Evolutionary conservation across 2,888 invertebrate species (phyloP).

Genomic region (Congeria kusceri): DNA sequence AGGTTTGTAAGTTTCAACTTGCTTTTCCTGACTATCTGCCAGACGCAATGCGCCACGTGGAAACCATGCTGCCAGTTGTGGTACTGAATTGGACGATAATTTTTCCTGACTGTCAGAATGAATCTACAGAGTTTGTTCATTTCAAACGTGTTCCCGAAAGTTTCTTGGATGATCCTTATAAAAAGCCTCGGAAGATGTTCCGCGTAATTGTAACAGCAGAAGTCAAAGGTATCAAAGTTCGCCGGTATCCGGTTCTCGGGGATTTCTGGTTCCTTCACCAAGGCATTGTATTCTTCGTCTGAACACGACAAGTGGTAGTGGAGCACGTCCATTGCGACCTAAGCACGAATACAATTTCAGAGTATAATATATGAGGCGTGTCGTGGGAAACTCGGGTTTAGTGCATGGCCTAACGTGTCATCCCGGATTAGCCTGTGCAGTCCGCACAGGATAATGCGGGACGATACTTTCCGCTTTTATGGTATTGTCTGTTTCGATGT

Average conservation of each 20-base stretch:
- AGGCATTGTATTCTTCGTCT: constrained; percentile 61
- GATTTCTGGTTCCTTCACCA: constrained; percentile 52
- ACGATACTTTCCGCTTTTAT: no score
- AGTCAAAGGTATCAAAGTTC: constrained; percentile 55
- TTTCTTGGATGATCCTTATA: constrained; percentile 67
- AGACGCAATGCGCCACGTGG: constrained; percentile 74
- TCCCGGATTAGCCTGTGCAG: no score
- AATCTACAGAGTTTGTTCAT: constrained; percentile 71
- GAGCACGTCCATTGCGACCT: constrained; percentile 78
- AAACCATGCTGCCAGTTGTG: constrained; percentile 81
- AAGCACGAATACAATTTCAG: neutral
- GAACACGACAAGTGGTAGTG: constrained; percentile 68
- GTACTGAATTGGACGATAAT: constrained; percentile 76
- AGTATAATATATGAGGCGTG: no score
- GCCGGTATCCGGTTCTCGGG: constrained; percentile 62
- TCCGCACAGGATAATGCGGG: no score
- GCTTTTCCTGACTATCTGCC: constrained; percentile 63
- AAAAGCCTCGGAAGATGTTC: constrained; percentile 70
- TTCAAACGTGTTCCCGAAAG: constrained; percentile 69
- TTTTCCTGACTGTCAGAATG: constrained; percentile 75
- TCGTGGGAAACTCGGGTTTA: no score
- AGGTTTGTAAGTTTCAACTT: constrained; percentile 55
- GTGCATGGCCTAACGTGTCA: no score
- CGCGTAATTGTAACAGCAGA: constrained; percentile 60
- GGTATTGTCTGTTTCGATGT: no score